These are phyloP conservation scores for Amphipoea lucens DNA, from an alignment of 2,888 invertebrate genomes.

Conservation along the genomic window DNA sequence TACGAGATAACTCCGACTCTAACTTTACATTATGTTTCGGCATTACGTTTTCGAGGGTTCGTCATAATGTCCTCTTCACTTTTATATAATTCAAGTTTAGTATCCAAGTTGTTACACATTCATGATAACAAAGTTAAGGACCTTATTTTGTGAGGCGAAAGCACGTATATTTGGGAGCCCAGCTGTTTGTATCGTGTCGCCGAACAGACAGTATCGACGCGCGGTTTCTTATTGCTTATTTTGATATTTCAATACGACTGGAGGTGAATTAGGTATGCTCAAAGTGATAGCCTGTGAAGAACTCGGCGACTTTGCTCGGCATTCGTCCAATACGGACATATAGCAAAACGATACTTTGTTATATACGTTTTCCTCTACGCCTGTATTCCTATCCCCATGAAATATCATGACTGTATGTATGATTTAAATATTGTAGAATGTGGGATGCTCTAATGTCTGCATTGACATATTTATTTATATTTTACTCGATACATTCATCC, in stretches of 20 bases:
- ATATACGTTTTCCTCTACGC: constrained; percentile 65
- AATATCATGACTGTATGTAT: constrained; percentile 39
- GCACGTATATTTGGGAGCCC: constrained; percentile 21
- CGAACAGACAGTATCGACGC: constrained; percentile 41
- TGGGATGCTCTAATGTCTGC: constrained; percentile 38
- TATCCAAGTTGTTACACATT: constrained; percentile 27
- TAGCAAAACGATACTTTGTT: constrained; percentile 56
- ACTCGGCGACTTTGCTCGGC: constrained; percentile 67
- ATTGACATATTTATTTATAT: constrained; percentile 58
- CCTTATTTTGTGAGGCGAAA: constrained; percentile 27
- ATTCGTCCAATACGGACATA: constrained; percentile 65
- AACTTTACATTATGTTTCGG: constrained; percentile 26
- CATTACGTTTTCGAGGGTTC: constrained; percentile 3
- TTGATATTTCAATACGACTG: constrained; percentile 69
- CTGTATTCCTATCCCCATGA: constrained; percentile 43
- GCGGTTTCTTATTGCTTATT: constrained; percentile 62
- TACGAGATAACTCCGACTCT: constrained; percentile 31
- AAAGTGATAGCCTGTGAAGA: constrained; percentile 69
- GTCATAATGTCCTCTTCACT: constrained; percentile 14
- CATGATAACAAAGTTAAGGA: constrained; percentile 26
- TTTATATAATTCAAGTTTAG: constrained; percentile 25
- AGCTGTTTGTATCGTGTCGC: constrained; percentile 48
- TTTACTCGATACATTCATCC: constrained; percentile 21
- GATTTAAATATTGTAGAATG: constrained; percentile 44
- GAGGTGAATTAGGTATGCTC: constrained; percentile 69